These are phyloP conservation scores for Zaprionus bogoriensis DNA, from an alignment of 2,888 invertebrate species.

Conservation along the genomic window DNA sequence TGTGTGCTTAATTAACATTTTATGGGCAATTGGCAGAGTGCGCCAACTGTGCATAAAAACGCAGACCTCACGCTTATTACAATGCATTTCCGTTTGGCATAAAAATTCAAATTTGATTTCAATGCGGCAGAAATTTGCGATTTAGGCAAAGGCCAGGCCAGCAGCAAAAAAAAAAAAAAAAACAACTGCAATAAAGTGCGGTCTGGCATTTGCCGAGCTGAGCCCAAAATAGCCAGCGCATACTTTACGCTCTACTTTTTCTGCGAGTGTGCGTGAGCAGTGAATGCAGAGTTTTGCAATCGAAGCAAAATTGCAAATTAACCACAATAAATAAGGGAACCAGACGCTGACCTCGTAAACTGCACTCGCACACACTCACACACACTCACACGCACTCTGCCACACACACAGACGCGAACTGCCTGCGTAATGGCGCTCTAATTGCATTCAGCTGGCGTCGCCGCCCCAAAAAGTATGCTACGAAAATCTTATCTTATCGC, in stretches of 20 bases:
- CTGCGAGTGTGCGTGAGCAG: constrained; percentile 11
- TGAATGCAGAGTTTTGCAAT: constrained; percentile 2
- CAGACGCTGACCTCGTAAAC: constrained; percentile 31
- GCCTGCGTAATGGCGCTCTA: constrained; percentile 25
- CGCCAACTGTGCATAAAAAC: constrained; percentile 28
- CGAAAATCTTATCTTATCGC: constrained; percentile 53
- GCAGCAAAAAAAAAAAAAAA: constrained; percentile 10
- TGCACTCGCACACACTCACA: constrained; percentile 5
- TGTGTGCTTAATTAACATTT: constrained; percentile 60
- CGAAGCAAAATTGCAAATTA: constrained; percentile 66
- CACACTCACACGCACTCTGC: too few species aligned
- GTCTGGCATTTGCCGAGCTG: too few species aligned
- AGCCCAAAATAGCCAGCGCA: constrained; percentile 39
- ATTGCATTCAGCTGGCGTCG: constrained; percentile 12
- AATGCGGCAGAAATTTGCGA: constrained; percentile 68
- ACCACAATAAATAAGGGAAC: constrained; percentile 56
- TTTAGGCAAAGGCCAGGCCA: constrained; percentile 55
- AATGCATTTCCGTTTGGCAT: constrained; percentile 66
- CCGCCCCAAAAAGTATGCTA: constrained; percentile 52
- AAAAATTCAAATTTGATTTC: constrained; percentile 77
- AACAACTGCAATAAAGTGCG: too few species aligned
- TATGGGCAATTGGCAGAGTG: constrained; percentile 34
- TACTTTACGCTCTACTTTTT: background rate
- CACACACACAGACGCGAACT: background rate
- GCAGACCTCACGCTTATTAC: constrained; percentile 52